Conservation (phyloP, 2,888 invertebrate genomes). For the Coelinius sp. region DNA sequence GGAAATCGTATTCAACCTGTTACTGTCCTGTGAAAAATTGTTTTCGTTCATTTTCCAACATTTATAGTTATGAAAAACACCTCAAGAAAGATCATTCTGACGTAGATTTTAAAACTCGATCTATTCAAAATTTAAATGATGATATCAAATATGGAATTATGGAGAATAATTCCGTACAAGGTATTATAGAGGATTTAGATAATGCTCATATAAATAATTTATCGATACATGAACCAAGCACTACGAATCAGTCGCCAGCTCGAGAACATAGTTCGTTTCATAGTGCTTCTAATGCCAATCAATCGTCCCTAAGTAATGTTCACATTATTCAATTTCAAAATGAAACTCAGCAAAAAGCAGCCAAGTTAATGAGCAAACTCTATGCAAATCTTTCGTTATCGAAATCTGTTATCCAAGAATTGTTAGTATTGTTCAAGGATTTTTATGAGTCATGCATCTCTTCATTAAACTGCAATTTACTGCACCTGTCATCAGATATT, state of each 20-base stretch:
- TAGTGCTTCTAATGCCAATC: not conserved
- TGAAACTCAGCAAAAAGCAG: not conserved
- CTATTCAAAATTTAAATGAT: no score
- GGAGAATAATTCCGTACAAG: no score
- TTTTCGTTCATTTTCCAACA: not conserved
- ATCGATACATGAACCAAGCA: no score
- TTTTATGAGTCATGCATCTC: conserved; percentile 11
- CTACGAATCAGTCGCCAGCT: no score
- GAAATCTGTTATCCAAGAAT: not conserved
- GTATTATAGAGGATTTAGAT: no score
- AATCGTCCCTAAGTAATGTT: not conserved
- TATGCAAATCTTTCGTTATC: not conserved
- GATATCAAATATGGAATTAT: no score
- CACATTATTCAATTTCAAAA: not conserved
- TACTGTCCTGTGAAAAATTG: not conserved
- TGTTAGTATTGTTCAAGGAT: not conserved
- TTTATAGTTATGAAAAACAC: not conserved
- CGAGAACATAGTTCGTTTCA: no score
- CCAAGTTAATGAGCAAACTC: not conserved
- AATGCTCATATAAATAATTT: no score
- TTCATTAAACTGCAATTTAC: not conserved
- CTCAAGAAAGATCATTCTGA: not conserved
- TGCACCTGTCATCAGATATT: not conserved
- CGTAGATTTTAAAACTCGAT: not conserved
- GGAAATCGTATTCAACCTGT: not conserved